Evolutionary conservation across 2,113 vertebrate genomes (phyloP), one percentile per base, ranked within the genome.

Genomic region (Chionomys nivalis): DNA sequence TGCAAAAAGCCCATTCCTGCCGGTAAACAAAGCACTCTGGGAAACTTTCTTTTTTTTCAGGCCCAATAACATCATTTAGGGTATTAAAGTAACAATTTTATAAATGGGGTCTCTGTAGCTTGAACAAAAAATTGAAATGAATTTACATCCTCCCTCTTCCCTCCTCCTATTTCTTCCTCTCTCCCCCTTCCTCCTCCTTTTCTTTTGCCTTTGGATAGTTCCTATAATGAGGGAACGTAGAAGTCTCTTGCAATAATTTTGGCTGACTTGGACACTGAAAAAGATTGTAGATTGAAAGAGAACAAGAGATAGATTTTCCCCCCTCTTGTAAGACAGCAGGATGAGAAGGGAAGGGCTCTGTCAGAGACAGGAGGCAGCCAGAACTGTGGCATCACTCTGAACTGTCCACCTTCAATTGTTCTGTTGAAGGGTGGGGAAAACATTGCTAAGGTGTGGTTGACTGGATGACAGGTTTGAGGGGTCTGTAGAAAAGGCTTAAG

Each of bases 31-130:
- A 82, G 39, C 39, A 17, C 39, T 70, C 52, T 24, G 66, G 81
- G 91, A 92, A 93, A 63, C 2, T 58, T 23, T 17, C 61, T 33
- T 66, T 39, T 14, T 66, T 39, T 4, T 87, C 16, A 16, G 81
- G 73, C 36, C 65, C 68, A 75, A 61, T 26, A 91, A 79, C 68
- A 96, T 91, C n/a, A 94, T 33, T 93, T 70, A 96, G 19, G 42
- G 21, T 52, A 93, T 89, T 73, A 78, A 90, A 90, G 36, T 82
- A 95, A 13, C 36, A 68, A 61, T 94, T 96, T 97, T 82, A 19
- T 95, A 96, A 95, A 93, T 49, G 12, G 55, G 36, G 72, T 52
- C 24, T 19, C 83, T 65, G n/a, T 86, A 55, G 39, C 33, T n/a
- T 92, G 44, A 93, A 91, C 13, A 91, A 78, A 73, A 94, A 55